Percentiles rank a stretch among this genome's conserved stretches.
phyloP scores from a whole-genome alignment of 2,888 invertebrate genomes.

The Myopa testacea region DNA sequence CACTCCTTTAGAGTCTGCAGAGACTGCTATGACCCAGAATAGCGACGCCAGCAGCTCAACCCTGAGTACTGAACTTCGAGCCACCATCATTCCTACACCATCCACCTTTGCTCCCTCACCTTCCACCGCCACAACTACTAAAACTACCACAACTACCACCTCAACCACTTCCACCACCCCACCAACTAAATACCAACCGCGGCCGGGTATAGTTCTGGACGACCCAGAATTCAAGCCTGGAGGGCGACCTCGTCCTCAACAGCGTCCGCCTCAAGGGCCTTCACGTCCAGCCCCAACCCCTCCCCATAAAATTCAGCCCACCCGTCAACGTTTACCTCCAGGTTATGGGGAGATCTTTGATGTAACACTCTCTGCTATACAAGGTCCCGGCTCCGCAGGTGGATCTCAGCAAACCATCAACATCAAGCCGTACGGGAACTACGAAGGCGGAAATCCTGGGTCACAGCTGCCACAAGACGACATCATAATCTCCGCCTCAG shows the following conservation, averaged over 20 bases:
- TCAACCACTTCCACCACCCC: conserved; percentile 48
- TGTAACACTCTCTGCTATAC: conserved; percentile 88
- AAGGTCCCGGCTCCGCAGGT: conserved; percentile 77
- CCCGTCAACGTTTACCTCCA: conserved; percentile 67
- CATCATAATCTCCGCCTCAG: conserved; percentile 83
- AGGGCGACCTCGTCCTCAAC: conserved; percentile 65
- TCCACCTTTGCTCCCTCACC: conserved; percentile 48
- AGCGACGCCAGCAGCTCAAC: conserved; percentile 41
- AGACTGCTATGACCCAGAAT: conserved; percentile 7
- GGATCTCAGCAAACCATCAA: conserved; percentile 68
- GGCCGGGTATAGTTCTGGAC: conserved; percentile 88
- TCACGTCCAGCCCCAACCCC: conserved; percentile 54
- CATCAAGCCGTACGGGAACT: conserved; percentile 65
- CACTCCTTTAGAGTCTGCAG: conserved; percentile 32
- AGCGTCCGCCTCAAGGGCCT: conserved; percentile 54
- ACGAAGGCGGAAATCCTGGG: conserved; percentile 52
- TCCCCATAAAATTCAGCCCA: conserved; percentile 67
- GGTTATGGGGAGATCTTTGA: conserved; percentile 86
- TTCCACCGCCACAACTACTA: conserved; percentile 48
- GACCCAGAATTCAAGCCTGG: conserved; percentile 84
- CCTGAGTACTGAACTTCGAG: conserved; percentile 47
- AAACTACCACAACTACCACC: conserved; percentile 42
- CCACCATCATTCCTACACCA: conserved; percentile 51
- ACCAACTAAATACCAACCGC: conserved; percentile 74
- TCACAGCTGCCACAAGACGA: conserved; percentile 68